Evolutionary conservation across 2,113 vertebrate genomes (phyloP), one percentile per base, ranked within the genome.

Genomic region (Cromileptes altivelis): DNA sequence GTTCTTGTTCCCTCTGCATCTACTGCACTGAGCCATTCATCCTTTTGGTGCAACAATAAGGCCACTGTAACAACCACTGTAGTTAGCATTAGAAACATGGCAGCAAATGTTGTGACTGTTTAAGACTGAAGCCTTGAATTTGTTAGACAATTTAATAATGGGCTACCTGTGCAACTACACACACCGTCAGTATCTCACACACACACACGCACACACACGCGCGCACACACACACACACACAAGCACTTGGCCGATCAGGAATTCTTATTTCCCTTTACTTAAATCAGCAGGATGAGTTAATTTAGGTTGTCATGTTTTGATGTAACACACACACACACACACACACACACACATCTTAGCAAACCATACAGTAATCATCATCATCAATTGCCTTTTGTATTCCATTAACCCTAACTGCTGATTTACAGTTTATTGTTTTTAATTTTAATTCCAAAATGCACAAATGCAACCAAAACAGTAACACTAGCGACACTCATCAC

Each of bases 1-100:
- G 9, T 72, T 86, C 80, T 90, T 87, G 86, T 88, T 81, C 78
- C 81, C 63, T 68, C 56, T 45, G 52, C 78, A 86, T 76, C 62
- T 61, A 65, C 78, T 81, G 68, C 82, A 70, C 33, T 10, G 57
- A 86, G 30, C 52, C 25, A 65, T 82, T 86, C 75, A 87, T 80
- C 18, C 25, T 55, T 73, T 65, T n/a, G 33, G 10, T 63, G 47
- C 56, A 61, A 45, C 61, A 81, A 64, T 70, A 45, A 77, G 71
- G 56, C 40, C 63, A 84, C 76, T 81, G 69, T 73, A 86, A 17
- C 37, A 61, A n/a, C 23, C 1, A 50, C 47, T 75, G 56, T 61
- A 27, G 15, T 52, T 10, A 6, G 23, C 8, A 49, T 53, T 19
- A 45, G 15, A 61, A 17, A 56, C 9, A 21, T 0, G 5, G 11